A percentile compares a stretch with the other conserved stretches of the same genome.
Conservation (phyloP, 2,888 invertebrate genomes). For the Merodon equestris region DNA sequence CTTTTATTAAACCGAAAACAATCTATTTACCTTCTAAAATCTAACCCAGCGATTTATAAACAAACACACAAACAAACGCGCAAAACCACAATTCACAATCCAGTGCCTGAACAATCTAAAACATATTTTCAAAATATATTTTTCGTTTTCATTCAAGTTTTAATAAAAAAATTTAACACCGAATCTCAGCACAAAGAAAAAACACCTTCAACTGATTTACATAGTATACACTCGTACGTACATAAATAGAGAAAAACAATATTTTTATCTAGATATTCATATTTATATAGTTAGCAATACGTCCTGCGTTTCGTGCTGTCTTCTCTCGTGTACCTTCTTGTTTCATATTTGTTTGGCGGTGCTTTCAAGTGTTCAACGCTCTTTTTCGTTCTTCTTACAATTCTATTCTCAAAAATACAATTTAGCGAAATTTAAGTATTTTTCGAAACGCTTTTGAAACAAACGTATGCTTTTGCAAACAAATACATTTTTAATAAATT, state of each 20-base stretch:
- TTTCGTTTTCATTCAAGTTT: not conserved
- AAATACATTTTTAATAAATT: conserved; percentile 37
- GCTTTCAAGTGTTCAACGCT: conserved; percentile 58
- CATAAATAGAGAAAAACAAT: conserved; percentile 7
- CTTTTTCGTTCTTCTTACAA: conserved; percentile 1
- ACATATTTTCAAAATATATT: not conserved
- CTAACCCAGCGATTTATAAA: conserved; percentile 63
- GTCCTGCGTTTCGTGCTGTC: not conserved
- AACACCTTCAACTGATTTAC: no score
- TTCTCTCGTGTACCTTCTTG: not conserved
- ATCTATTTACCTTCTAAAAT: conserved; percentile 38
- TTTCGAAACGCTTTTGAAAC: conserved; percentile 37
- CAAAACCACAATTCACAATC: conserved; percentile 41
- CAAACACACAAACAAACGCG: conserved; percentile 23
- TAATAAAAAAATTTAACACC: conserved; percentile 8
- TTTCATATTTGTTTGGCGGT: conserved; percentile 44
- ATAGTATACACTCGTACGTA: not conserved
- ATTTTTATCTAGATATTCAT: not conserved
- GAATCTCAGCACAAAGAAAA: no score
- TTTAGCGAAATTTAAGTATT: conserved; percentile 43
- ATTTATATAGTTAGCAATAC: conserved; percentile 1
- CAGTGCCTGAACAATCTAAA: conserved; percentile 54
- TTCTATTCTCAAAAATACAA: conserved; percentile 16
- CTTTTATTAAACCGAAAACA: conserved; percentile 24
- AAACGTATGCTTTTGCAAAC: not conserved